Conservation (phyloP, 2,113 vertebrate genomes). For the Carassius carassius region DNA sequence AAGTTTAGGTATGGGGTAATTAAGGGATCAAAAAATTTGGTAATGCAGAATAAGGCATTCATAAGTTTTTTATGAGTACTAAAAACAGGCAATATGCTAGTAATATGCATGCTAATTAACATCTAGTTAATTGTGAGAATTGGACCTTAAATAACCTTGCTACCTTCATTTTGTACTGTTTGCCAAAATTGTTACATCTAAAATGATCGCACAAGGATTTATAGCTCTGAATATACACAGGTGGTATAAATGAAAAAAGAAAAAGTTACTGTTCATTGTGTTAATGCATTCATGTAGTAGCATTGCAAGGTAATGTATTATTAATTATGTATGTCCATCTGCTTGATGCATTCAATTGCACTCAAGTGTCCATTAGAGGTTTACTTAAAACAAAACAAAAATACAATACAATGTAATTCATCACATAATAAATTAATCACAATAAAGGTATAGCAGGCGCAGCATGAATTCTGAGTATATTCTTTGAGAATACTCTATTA, state of each 20-base stretch:
- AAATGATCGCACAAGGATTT: not conserved
- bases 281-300: constrained; percentile 19
- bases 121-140: no score
- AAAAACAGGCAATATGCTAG: no score
- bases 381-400: not conserved
- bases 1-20: no score
- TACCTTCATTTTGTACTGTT: not conserved
- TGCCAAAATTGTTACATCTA: not conserved
- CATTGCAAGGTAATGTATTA: not conserved
- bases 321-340: constrained; percentile 15
- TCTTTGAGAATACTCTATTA: not conserved
- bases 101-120: no score
- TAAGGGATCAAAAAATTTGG: no score
- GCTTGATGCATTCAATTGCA: not conserved
- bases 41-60: no score
- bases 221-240: not conserved
- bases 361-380: not conserved
- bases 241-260: not conserved
- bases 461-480: not conserved
- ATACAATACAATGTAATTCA: constrained; percentile 2
- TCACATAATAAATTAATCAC: not conserved
- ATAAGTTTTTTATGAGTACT: no score
- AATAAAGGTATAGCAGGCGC: not conserved
- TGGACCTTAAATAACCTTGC: no score
- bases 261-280: not conserved